A percentile compares a stretch with the other conserved stretches of the same genome.
phyloP scores from a whole-genome alignment of 2,797 vertebrate species.

The Apogon talboti region DNA sequence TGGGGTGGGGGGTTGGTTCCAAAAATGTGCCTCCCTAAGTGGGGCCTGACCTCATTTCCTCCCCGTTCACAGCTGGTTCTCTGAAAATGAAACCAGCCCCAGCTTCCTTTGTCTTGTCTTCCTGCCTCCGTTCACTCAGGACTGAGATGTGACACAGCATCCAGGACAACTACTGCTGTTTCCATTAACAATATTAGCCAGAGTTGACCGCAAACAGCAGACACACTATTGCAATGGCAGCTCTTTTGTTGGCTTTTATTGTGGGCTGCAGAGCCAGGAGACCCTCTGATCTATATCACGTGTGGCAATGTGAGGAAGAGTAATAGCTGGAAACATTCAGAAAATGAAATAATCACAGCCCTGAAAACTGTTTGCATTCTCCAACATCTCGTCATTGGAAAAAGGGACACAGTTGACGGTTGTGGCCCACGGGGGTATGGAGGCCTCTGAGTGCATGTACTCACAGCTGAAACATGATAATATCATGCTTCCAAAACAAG shows the following conservation, averaged over 20 bases:
- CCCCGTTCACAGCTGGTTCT: conserved; percentile 55
- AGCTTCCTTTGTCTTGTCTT: conserved; percentile 39
- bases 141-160: conserved; percentile 36
- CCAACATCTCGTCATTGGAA: conserved; percentile 50
- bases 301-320: conserved; percentile 19
- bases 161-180: conserved; percentile 35
- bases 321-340: conserved; percentile 37
- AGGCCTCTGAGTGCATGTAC: conserved; percentile 11
- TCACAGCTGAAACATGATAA: conserved; percentile 35
- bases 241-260: conserved; percentile 43
- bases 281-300: conserved; percentile 30
- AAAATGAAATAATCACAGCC: conserved; percentile 52
- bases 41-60: conserved; percentile 71
- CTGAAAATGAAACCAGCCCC: conserved; percentile 41
- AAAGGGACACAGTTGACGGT: conserved; percentile 37
- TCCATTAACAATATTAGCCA: conserved; percentile 51
- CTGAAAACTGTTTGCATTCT: conserved; percentile 44
- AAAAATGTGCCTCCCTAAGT: conserved; percentile 48
- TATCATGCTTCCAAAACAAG: conserved; percentile 44
- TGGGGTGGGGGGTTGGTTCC: conserved; percentile 13
- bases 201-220: conserved; percentile 14
- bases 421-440: conserved; percentile 24
- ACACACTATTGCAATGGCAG: conserved; percentile 36
- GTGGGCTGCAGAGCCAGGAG: background rate
- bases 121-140: conserved; percentile 36